Evolutionary conservation across 92 coral and sea anemone species (phyloP), one percentile per base, ranked within the genome.

Genomic region (Epizoanthus stellaris): DNA sequence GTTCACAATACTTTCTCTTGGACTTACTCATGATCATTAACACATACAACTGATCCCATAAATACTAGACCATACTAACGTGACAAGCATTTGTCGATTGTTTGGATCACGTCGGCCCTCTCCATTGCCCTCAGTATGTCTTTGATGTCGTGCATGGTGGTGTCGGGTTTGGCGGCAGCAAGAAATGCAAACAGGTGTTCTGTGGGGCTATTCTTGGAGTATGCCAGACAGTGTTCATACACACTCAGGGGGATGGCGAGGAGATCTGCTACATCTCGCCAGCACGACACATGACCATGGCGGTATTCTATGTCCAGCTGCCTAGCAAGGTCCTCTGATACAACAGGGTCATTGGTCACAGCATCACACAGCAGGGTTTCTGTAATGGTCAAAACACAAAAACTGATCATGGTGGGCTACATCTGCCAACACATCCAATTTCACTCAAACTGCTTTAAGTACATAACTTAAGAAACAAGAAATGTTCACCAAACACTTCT

Each of bases 271-370:
- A 94, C 87, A 85, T 94, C 98, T 58, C 93, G 90, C 98, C 98
- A 94, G 82, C 95, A 89, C 0, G 98, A 90, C 14, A 94, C 87
- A 42, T 86, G 87, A 23, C 98, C 95, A 85, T 90, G 76, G 4
- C 88, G 98, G 92, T 94, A 92, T 52, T 94, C 98, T 11, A 91
- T 94, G 86, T 94, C 95, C 85, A 94, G 85, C 70, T 92, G 91
- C 21, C 63, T 45, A 11, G 89, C 88, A 20, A 94, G 91, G 62
- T 92, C 93, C 34, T 89, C 92, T 73, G 88, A 70, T 13, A 90
- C 88, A 17, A 69, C 88, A 53, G 95, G 92, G 58, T 92, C 93
- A 45, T 90, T 87, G 23, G 95, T 92, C 39, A 94, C 84, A 0
- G 91, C 90, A 67, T 87, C 90, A n/a, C 86, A 80, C 53, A 94